Evolutionary conservation across 92 coral and sea anemone species (phyloP).

Genomic region (Heteractis magnifica): DNA sequence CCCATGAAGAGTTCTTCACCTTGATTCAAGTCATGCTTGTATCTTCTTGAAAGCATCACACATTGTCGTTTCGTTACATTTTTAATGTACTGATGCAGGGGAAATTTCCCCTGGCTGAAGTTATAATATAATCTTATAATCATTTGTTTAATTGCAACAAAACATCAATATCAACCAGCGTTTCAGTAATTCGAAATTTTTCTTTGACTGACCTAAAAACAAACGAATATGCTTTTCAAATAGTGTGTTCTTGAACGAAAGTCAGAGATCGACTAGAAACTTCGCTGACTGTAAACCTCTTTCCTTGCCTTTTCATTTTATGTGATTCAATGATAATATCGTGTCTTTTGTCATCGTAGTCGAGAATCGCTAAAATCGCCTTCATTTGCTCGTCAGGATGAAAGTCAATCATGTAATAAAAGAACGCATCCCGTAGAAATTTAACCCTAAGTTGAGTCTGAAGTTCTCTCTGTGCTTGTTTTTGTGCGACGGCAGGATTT

Average conservation of each 20-base stretch:
- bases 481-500: slow-evolving; percentile 25
- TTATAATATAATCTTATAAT: no score
- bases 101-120: no score
- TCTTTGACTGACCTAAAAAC: no score
- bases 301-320: slow-evolving; percentile 82
- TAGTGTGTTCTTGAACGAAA: slow-evolving; percentile 81
- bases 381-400: slow-evolving; percentile 97
- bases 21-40: no score
- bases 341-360: slow-evolving; percentile 90
- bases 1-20: no score
- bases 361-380: slow-evolving; percentile 91
- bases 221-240: neutral
- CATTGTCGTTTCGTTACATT: no score
- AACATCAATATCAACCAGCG: no score
- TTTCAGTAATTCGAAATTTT: no score
- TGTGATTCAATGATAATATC: slow-evolving; percentile 85
- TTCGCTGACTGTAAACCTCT: slow-evolving; percentile 86
- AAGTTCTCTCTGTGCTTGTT: slow-evolving; percentile 63
- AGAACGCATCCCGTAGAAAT: slow-evolving; percentile 93
- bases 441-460: slow-evolving; percentile 85
- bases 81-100: no score
- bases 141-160: no score
- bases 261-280: slow-evolving; percentile 93
- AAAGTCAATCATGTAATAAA: slow-evolving; percentile 96
- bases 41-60: no score